These are phyloP conservation scores for Heliconius ethilla DNA, from an alignment of 2,888 invertebrate genomes.

Conservation along the genomic window DNA sequence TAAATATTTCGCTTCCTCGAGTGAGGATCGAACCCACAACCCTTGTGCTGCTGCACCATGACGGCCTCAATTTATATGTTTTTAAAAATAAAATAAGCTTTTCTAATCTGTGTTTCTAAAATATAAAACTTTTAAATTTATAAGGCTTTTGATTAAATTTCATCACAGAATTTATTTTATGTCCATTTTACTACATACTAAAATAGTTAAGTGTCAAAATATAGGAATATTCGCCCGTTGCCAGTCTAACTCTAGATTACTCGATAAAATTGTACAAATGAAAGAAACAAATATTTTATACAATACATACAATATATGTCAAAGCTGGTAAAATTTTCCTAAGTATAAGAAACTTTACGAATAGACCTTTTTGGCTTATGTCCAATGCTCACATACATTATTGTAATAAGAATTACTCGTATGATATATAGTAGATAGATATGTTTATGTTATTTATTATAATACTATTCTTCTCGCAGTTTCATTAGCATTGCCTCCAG, in stretches of 20 bases:
- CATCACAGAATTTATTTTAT: neutral
- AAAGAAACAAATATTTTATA: slow-evolving; percentile 2
- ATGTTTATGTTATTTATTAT: neutral
- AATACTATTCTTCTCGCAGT: no score
- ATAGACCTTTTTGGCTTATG: slow-evolving; percentile 22
- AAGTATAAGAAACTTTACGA: slow-evolving; percentile 10
- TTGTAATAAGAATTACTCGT: neutral
- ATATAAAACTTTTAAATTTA: no score
- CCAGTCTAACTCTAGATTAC: neutral
- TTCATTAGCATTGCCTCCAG: no score
- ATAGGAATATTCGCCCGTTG: no score
- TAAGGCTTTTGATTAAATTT: neutral
- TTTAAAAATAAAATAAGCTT: no score
- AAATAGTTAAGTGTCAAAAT: neutral
- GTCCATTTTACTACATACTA: neutral
- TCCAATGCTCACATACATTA: slow-evolving; percentile 24
- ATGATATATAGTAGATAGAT: neutral
- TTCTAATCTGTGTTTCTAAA: no score
- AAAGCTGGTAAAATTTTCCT: neutral
- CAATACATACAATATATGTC: neutral
- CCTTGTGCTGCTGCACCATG: no score
- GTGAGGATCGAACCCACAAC: no score
- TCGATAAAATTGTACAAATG: neutral
- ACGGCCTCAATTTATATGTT: no score
- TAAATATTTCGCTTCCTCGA: no score